Conservation (phyloP, 2,113 vertebrate species). For the Pristiophorus japonicus region DNA sequence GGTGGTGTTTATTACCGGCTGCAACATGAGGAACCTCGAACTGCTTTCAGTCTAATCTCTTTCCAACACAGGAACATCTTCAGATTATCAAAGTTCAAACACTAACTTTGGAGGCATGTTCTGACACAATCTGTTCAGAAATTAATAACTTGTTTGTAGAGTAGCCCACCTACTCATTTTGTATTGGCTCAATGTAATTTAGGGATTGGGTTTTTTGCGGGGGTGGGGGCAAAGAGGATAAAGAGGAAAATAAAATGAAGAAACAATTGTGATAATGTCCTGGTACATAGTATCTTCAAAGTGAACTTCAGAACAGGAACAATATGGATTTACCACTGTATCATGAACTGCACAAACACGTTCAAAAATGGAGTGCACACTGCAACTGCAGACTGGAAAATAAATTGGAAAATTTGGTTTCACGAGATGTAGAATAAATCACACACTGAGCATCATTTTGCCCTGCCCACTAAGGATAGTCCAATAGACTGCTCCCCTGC, state of each 20-base stretch:
- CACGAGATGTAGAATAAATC: neutral
- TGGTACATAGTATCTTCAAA: neutral
- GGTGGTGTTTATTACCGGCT: neutral
- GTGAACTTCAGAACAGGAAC: neutral
- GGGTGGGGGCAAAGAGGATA: no score
- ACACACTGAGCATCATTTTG: neutral
- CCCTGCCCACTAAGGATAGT: neutral
- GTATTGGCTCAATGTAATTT: neutral
- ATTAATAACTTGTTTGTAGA: neutral
- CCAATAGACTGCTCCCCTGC: neutral
- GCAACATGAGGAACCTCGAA: neutral
- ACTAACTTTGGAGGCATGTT: neutral
- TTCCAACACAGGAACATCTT: neutral
- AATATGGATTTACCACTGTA: neutral
- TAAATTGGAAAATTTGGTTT: neutral
- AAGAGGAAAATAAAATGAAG: neutral
- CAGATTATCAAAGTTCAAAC: neutral
- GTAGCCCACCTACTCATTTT: neutral
- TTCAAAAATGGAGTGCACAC: neutral
- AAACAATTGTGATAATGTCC: neutral
- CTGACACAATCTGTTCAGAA: neutral
- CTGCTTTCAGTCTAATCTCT: neutral
- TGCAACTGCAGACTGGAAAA: neutral
- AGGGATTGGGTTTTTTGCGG: neutral
- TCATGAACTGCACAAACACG: neutral